Base-by-base conservation (phyloP, 2,797 vertebrate species). In the Danio albolineatus region DNA sequence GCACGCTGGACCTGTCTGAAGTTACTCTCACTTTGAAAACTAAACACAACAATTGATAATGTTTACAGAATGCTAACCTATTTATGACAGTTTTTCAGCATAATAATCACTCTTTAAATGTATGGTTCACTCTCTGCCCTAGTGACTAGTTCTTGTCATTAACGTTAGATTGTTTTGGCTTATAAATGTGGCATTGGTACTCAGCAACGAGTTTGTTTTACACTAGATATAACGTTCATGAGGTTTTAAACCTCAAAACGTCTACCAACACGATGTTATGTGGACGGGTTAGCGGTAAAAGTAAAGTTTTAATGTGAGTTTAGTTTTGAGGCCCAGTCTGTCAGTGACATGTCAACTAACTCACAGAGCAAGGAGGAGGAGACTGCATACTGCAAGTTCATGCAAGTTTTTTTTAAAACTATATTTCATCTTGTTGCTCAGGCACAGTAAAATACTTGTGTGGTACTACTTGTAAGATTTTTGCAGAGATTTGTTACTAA, bases 331-430 rank as follows among this genome's bases (percentile, higher is more conserved):
- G 77, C 77, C 77, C 49, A 53, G 46, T 19, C 67, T 79, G 77
- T 72, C 77, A 72, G 69, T 79, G 67, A 69, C 79, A 66, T 75
- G 71, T 73, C 70, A 72, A 65, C 62, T 78, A 57, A 56, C 62
- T 49, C 7, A 1, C n/a, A 13, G 13, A 71, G 54, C 41, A 9
- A n/a, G 66, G 36, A 44, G 66, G 36, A 44, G 39, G 48, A 36
- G 14, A 62, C 19, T 14, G 46, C 54, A 59, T 78, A 78, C 65
- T 78, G 36, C 76, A 78, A 78, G 65, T 70, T 67, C 39, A 77
- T 67, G 62, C 75, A 59, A 77, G 75, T 59, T 57, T 69, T 59
- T 48, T 62, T 59, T 67, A 59, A 59, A 48, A 16, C 7, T n/a
- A 46, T 65, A 28, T 49, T 59, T 8, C 8, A 49, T 70, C 9